phyloP scores from a whole-genome alignment of 2,797 vertebrate species.

The Esox masquinongy region DNA sequence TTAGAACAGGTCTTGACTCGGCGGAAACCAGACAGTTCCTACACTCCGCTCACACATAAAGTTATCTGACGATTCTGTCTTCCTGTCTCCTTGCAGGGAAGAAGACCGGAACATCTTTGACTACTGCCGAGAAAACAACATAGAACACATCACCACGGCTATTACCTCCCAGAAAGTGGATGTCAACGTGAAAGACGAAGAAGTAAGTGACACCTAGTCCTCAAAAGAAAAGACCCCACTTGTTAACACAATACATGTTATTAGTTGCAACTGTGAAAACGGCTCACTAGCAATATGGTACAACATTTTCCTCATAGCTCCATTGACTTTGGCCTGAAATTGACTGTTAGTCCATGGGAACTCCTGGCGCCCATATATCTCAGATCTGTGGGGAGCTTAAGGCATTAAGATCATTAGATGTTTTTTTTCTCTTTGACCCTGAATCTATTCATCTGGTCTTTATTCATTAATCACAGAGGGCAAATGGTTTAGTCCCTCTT shows the following conservation, averaged over 20 bases:
- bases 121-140: conserved; percentile 98
- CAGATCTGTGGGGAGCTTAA: conserved; percentile 31
- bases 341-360: not conserved
- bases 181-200: conserved; percentile 91
- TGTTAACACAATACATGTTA: not conserved
- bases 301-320: not conserved
- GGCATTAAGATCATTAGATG: conserved; percentile 44
- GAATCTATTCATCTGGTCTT: conserved; percentile 55
- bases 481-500: conserved; percentile 54
- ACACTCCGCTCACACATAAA: not conserved
- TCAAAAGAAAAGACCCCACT: not conserved
- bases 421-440: conserved; percentile 51
- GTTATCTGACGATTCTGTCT: not conserved
- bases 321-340: not conserved
- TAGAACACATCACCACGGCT: conserved; percentile 86
- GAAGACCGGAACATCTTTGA: conserved; percentile 99
- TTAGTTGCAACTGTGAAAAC: not conserved
- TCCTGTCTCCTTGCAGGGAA: conserved; percentile 75
- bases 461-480: conserved; percentile 54
- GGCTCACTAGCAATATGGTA: not conserved
- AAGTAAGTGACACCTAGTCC: conserved; percentile 80
- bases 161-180: conserved; percentile 87
- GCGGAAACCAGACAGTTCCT: not conserved
- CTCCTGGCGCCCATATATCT: conserved; percentile 3
- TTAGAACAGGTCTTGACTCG: not conserved